phyloP scores from a whole-genome alignment of 2,797 vertebrate species.

The Pseudomugil gertrudae region DNA sequence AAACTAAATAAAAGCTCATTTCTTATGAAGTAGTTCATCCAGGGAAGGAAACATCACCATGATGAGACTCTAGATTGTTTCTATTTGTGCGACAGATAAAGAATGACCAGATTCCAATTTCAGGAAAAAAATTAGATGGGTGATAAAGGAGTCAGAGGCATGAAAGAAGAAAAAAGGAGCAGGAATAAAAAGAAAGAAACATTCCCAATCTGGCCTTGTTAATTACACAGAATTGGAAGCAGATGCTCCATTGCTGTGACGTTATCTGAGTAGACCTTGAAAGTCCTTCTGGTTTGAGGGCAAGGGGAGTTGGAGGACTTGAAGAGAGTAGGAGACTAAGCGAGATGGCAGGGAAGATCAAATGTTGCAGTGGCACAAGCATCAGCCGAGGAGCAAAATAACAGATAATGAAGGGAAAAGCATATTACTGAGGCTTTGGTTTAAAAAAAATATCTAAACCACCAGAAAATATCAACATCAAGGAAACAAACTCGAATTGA shows the following conservation, averaged over 20 bases:
- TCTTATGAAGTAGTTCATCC: constrained; percentile 44
- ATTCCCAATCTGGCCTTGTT: constrained; percentile 77
- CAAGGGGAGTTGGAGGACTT: constrained; percentile 49
- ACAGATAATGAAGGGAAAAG: constrained; percentile 43
- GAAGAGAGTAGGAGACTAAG: constrained; percentile 58
- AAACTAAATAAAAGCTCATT: constrained; percentile 1
- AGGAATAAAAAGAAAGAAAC: constrained; percentile 70
- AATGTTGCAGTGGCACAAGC: constrained; percentile 35
- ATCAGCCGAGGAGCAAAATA: constrained; percentile 38
- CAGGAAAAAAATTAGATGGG: constrained; percentile 26
- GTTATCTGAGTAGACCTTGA: constrained; percentile 80
- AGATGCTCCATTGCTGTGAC: constrained; percentile 81
- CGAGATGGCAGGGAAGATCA: constrained; percentile 50
- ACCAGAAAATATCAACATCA: constrained; percentile 24
- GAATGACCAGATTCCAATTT: constrained; percentile 38
- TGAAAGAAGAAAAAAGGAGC: constrained; percentile 57
- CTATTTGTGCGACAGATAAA: constrained; percentile 54
- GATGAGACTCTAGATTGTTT: constrained; percentile 47
- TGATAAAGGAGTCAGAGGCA: constrained; percentile 40
- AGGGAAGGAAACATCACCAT: constrained; percentile 39
- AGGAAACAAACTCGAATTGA: constrained; percentile 28
- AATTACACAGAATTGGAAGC: constrained; percentile 83
- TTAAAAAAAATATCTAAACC: constrained; percentile 4
- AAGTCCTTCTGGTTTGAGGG: constrained; percentile 77
- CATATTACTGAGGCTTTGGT: constrained; percentile 33